Base-by-base conservation (phyloP, 2,888 invertebrate genomes). In the Caenorhabditis imperialis region DNA sequence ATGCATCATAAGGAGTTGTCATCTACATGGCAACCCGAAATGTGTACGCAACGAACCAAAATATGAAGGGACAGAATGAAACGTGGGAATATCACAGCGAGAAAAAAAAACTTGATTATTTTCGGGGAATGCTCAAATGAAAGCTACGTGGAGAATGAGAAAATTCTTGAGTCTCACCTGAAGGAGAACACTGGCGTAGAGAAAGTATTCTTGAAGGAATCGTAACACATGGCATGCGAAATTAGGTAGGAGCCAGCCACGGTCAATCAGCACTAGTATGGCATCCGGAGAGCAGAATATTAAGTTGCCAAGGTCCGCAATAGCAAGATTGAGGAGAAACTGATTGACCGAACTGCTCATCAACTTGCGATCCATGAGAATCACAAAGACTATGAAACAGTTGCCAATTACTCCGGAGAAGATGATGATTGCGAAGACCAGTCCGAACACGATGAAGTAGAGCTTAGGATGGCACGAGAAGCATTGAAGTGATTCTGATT, bases 171-270 rank as follows among this genome's bases (percentile, higher is more conserved):
- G n/a, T n/a, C 42, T 14, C 40, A 89, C 86, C 69, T 90, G 86
- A 1, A 89, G 88, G 54, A 90, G 84, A 12, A 90, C 89, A 25
- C 89, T 89, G 6, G 89, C 88, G 75, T 89, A 89, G 6, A 90
- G 88, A 27, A 88, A 87, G 45, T 87, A 85, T 27, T 89, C 88
- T 63, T 89, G 85, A 1, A 88, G 78, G 72, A 88, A 89, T 14
- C 89, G 84, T 47, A 89, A 80, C 14, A 87, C 61, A 51, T 88
- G 88, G 73, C 90, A 90, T 5, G 86, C 55, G 3, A 79, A 50
- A 5, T 35, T 62, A 0, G 83, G 83, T 7, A 82, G 74, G 1
- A 83, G 38, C 83, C 83, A 83, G 4, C 78, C 79, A n/a, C 69
- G 61, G 44, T 81, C 77, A 16, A 81, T 48, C 2, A 81, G 58